Conservation (phyloP, 2,797 vertebrate genomes). For the Microctenopoma lineatum region DNA sequence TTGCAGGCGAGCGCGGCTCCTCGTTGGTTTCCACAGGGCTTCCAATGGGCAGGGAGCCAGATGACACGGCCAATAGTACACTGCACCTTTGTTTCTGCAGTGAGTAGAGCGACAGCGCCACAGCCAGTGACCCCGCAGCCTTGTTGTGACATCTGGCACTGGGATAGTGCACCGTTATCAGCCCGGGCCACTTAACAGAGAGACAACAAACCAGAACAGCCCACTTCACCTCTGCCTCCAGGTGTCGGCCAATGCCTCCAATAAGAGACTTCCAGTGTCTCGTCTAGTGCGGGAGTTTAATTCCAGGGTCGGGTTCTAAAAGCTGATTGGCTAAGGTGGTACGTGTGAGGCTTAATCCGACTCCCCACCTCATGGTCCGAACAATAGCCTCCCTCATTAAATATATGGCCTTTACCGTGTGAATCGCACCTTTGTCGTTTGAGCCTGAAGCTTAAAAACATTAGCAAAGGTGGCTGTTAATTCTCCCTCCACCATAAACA, state of each 20-base stretch:
- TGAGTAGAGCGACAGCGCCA: slow-evolving; percentile 67
- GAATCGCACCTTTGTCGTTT: slow-evolving; percentile 44
- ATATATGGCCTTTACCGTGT: slow-evolving; percentile 22
- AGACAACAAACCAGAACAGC: slow-evolving; percentile 63
- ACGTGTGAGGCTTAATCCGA: background rate
- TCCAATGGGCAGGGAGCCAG: slow-evolving; percentile 71
- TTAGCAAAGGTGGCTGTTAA: slow-evolving; percentile 16
- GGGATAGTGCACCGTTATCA: slow-evolving; percentile 70
- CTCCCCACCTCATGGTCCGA: slow-evolving; percentile 14
- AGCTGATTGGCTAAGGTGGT: slow-evolving; percentile 4
- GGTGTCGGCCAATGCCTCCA: slow-evolving; percentile 51
- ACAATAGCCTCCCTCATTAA: slow-evolving; percentile 33
- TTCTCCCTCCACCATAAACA: slow-evolving; percentile 8
- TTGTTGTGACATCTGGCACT: slow-evolving; percentile 77
- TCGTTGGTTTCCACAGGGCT: slow-evolving; percentile 47
- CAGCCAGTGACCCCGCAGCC: slow-evolving; percentile 62
- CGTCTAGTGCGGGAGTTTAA: background rate
- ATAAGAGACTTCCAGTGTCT: slow-evolving; percentile 19
- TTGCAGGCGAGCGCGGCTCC: slow-evolving; percentile 35
- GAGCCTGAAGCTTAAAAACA: slow-evolving; percentile 30
- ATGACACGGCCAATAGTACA: slow-evolving; percentile 78
- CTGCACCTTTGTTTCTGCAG: slow-evolving; percentile 79
- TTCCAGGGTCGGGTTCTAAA: background rate
- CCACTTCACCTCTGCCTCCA: slow-evolving; percentile 66
- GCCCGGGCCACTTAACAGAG: slow-evolving; percentile 62